Evolutionary conservation across 2,797 vertebrate species (phyloP).

Genomic region (Pipistrellus kuhlii): DNA sequence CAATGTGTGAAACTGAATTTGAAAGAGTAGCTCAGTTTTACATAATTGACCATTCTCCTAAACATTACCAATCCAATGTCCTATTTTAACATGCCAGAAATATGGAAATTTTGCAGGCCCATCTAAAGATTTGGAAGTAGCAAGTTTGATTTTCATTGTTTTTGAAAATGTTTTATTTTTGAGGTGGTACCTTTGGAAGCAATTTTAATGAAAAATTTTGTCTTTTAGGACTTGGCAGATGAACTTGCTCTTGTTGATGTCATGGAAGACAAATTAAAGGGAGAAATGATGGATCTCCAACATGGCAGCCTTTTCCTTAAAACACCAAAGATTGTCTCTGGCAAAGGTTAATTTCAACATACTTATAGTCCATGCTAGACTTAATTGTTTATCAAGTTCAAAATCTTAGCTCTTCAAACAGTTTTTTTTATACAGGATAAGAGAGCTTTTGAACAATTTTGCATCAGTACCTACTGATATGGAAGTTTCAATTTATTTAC

Average conservation of each 20-base stretch:
- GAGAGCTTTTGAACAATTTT: background rate
- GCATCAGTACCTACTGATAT: background rate
- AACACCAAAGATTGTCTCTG: conserved; percentile 96
- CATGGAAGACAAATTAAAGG: conserved; percentile 98
- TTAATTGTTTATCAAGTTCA: background rate
- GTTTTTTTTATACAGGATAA: background rate
- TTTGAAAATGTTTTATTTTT: background rate
- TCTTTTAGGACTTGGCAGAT: conserved; percentile 94
- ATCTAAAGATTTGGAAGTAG: conserved; percentile 10
- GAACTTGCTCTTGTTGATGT: conserved; percentile 98
- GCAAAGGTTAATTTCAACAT: conserved; percentile 92
- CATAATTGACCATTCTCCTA: background rate
- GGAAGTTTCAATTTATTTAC: conserved; percentile 27
- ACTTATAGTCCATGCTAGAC: background rate
- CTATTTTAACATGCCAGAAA: background rate
- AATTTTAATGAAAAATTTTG: background rate
- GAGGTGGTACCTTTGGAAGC: background rate
- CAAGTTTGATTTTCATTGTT: background rate
- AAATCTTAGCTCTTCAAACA: background rate
- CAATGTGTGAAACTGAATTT: background rate
- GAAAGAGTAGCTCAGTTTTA: background rate
- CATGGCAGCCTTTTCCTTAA: conserved; percentile 98
- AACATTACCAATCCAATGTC: background rate
- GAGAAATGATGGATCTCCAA: conserved; percentile 97
- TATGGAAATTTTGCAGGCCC: background rate